These are phyloP conservation scores for Rhaphigaster nebulosa DNA, from an alignment of 2,888 invertebrate species.

Conservation along the genomic window DNA sequence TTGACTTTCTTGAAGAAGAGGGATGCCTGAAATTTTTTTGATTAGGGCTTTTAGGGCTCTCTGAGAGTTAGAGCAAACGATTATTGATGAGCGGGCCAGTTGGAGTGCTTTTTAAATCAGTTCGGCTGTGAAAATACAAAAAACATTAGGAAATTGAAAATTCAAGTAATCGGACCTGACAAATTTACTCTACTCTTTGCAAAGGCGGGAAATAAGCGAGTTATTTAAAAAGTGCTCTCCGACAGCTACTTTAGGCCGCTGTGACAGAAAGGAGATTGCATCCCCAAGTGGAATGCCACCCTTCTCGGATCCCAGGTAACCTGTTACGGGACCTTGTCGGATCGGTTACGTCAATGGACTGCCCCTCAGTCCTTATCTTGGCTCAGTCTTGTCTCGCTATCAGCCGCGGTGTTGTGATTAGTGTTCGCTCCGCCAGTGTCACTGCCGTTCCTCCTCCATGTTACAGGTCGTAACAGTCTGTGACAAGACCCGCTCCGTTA, in stretches of 20 bases:
- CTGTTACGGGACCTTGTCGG: not conserved
- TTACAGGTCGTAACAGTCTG: not conserved
- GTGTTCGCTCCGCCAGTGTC: not conserved
- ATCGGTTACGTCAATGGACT: constrained; percentile 15
- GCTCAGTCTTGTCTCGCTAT: not conserved
- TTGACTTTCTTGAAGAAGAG: no score
- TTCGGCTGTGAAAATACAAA: no score
- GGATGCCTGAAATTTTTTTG: no score
- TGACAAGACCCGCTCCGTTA: not conserved
- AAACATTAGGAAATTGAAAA: no score
- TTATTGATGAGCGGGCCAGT: no score
- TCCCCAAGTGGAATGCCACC: not conserved
- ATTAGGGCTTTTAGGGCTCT: no score
- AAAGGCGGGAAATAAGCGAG: not conserved
- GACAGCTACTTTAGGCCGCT: no score
- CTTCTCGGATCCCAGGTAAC: not conserved
- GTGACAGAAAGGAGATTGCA: no score
- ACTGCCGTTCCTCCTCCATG: not conserved
- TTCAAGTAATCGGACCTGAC: no score
- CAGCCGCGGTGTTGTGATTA: not conserved
- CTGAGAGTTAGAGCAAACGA: no score
- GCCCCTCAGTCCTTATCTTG: constrained; percentile 24
- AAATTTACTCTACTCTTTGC: no score
- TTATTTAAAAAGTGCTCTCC: not conserved
- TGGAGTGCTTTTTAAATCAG: no score